Base-by-base conservation (phyloP, 92 coral and sea anemone genomes). In the Porites lobata region DNA sequence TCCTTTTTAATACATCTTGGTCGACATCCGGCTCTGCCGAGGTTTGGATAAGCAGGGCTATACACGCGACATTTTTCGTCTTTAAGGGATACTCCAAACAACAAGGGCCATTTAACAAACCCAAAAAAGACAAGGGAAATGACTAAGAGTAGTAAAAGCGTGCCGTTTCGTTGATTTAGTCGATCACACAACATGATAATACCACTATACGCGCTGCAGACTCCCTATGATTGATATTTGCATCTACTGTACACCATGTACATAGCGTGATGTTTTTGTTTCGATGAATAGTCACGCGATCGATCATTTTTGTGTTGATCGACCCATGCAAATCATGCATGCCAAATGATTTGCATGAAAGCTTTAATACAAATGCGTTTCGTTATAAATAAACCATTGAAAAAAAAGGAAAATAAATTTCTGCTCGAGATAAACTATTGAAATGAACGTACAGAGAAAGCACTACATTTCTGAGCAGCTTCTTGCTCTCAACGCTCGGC, bases 11-110 rank as follows among this genome's bases (percentile, higher is more conserved):
- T 22, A 70, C 87, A 87, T 58, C 75, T 75, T 17, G 58, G 54
- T 18, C 71, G 82, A 73, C 91, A 87, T 53, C 91, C 91, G 7
- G 91, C 66, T 15, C 91, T 73, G 8, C 91, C 91, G 9, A 79
- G 72, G 9, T 77, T 79, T 7, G 91, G 86, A 78, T 67, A 80
- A 22, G 59, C 78, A 73, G 59, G 58, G 24, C 59, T 73, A 43
- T 2, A 68, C 61, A 56, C 61, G 3, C 2, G 13, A 56, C 61
- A 56, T 56, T 68, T 68, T 68, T 14, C 61, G 59, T 54, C n/a
- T 73, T 19, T 50, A 38, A 14, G 59, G 3, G 78, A 19, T 52
- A 52, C 51, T 38, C 29, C 43, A n/a, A 47, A 70, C 18, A 70
- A 62, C 8, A 62, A 18, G 9, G 75, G 53, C 75, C 75, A 38